Evolutionary conservation across 1,140 invertebrate species (phyloP), one percentile per base, ranked within the genome.

Genomic region (Drosophila grimshawi): DNA sequence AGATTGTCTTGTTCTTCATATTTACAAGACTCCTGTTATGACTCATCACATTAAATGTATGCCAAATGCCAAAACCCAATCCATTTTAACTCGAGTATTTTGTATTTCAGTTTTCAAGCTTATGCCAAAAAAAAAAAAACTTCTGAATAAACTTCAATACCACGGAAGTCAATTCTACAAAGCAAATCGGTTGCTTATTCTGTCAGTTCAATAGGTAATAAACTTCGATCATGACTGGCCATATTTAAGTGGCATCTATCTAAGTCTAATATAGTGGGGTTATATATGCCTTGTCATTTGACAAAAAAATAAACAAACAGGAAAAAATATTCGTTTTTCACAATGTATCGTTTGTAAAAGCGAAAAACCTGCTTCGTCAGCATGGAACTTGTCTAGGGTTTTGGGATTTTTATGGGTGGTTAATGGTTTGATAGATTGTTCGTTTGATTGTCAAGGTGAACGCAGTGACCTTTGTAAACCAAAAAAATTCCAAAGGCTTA

Each of bases 401-500:
- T 80, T 48, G 51, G 66, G 19, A 19, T 19, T 62, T 71, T 86
- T 70, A 61, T 86, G 66, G 66, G 45, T 67, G 46, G 52, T 49
- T 30, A 48, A 53, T 59, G 19, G 51, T n/a, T 51, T 59, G 70
- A 61, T 62, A 60, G 61, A 64, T 33, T 61, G 48, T 81, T 43
- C 61, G 11, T 63, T 45, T 82, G 80, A 82, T 71, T 79, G 80
- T 55, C 80, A 82, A 82, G 80, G 80, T 76, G 45, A 46, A 83
- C 32, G 71, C 66, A 60, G 55, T 83, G 80, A 82, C 80, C 80
- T 82, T 82, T 82, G 80, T 82, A 77, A 81, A 10, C 60, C 33
- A 51, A 69, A 82, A 81, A 66, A 65, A 19, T 59, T 59, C 39
- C 52, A 61, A 73, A 71, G 5, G 30, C 4, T 51, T 51, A 51